Evolutionary conservation across 2,113 vertebrate genomes (phyloP), one percentile per base, ranked within the genome.

Genomic region (Bufo gargarizans): DNA sequence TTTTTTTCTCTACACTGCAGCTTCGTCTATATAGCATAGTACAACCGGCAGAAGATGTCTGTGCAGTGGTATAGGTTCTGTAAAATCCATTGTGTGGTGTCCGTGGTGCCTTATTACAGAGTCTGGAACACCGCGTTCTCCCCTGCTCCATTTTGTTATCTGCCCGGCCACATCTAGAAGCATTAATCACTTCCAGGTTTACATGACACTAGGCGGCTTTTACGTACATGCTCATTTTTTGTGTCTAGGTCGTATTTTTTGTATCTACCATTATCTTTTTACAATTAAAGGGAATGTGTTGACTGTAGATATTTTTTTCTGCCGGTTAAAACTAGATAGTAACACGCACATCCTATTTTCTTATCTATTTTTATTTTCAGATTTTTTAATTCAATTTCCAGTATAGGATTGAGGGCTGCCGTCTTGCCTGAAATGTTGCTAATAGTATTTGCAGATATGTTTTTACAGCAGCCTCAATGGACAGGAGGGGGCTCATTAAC

Each of bases 171-270:
- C 61, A 79, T 22, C 50, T 22, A 67, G 20, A n/a, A 59, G 49
- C 85, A 87, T 80, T 87, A 80, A 87, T 81, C 86, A 87, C 77
- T n/a, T 56, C 63, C 16, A 55, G 65, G 50, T 69, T 53, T 58
- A 69, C 20, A 47, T 65, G 84, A 14, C 58, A 19, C 33, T 47
- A 53, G 5, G 7, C 81, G 47, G 2, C 16, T 77, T 47, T 8
- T 50, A 8, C 45, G 19, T 78, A 53, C 47, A 13, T 12, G 1
- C 49, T 12, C n/a, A 11, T 78, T n/a, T n/a, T n/a, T 78, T 20
- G 58, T 58, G n/a, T 14, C 55, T 16, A 33, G 14, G 55, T 43
- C 55, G 17, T 7, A 33, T 80, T 33, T 80, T 7, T 43, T 58
- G 4, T 16, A 56, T 12, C 3, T 16, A 0, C 22, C 22, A 16